Percentiles rank a stretch among this genome's conserved stretches.
Conservation (phyloP, 2,888 invertebrate genomes). For the Sthenelais limicola region DNA sequence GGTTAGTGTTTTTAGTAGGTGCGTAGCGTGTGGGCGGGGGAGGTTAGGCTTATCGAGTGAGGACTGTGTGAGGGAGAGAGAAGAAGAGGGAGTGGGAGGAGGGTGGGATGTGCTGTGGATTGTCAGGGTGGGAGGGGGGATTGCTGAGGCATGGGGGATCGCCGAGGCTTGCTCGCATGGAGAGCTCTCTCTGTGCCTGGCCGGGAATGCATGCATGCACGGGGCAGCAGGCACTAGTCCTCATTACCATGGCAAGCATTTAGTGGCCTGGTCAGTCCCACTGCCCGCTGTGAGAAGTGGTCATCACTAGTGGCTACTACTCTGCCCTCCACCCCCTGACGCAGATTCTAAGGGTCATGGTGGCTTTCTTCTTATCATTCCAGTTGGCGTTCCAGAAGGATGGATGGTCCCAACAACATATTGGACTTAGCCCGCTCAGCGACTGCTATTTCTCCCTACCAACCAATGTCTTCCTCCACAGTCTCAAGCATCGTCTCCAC, state of each 20-base stretch:
- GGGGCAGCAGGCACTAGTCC: slow-evolving; percentile 7
- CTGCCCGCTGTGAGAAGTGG: slow-evolving; percentile 10
- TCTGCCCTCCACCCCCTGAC: not conserved
- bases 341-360: slow-evolving; percentile 10
- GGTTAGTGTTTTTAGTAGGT: too few species aligned
- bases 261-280: not conserved
- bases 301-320: slow-evolving; percentile 8
- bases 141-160: not conserved
- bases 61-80: not conserved
- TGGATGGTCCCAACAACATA: slow-evolving; percentile 37
- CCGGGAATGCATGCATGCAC: slow-evolving; percentile 27
- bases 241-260: not conserved
- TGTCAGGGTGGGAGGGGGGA: not conserved
- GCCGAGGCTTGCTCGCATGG: not conserved
- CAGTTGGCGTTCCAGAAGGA: too few species aligned
- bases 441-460: slow-evolving; percentile 35
- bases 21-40: not conserved
- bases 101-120: not conserved
- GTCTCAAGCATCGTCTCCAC: slow-evolving; percentile 30
- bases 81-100: not conserved
- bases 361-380: too few species aligned
- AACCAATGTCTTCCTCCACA: slow-evolving; percentile 28
- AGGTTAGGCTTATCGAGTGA: not conserved
- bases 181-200: slow-evolving; percentile 12
- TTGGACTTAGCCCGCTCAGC: slow-evolving; percentile 30